Conservation (phyloP, 2,888 invertebrate genomes). For the Ethmia dodecea region DNA sequence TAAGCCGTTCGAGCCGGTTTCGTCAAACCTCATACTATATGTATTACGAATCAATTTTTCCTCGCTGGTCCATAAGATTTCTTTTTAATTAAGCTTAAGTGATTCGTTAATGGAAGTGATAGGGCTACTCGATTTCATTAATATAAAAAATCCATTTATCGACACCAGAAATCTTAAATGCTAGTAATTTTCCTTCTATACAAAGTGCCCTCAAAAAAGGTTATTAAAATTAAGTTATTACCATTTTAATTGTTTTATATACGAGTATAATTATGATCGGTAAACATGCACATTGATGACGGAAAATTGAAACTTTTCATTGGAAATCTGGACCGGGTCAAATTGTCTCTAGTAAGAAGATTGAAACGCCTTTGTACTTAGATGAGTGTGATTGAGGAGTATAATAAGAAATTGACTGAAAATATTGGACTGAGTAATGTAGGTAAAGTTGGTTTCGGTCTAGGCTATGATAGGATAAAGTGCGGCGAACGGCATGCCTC, state of each 20-base stretch:
- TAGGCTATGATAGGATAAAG: conserved; percentile 68
- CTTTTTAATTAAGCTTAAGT: conserved; percentile 46
- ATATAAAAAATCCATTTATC: conserved; percentile 32
- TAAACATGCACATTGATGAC: no score
- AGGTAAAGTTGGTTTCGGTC: conserved; percentile 69
- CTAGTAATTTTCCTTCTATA: conserved; percentile 37
- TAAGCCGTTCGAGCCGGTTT: no score
- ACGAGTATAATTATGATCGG: no score
- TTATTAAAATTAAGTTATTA: conserved; percentile 44
- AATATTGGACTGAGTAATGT: conserved; percentile 74
- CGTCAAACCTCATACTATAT: no score
- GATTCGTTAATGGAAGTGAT: conserved; percentile 45
- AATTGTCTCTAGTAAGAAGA: conserved; percentile 39
- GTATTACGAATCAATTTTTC: conserved; percentile 29
- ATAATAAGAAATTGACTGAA: conserved; percentile 75
- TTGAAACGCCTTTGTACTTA: conserved; percentile 64
- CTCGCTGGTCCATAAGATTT: conserved; percentile 31
- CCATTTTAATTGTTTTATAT: conserved; percentile 28
- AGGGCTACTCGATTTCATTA: conserved; percentile 33
- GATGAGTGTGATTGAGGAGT: conserved; percentile 59
- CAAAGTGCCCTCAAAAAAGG: conserved; percentile 32
- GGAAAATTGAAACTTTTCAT: no score
- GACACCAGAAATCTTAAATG: conserved; percentile 34
- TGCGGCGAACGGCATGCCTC: conserved; percentile 71
- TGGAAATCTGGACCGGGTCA: no score